Evolutionary conservation across 2,113 vertebrate species (phyloP), one percentile per base, ranked within the genome.

Genomic region (Gallinago undulata): DNA sequence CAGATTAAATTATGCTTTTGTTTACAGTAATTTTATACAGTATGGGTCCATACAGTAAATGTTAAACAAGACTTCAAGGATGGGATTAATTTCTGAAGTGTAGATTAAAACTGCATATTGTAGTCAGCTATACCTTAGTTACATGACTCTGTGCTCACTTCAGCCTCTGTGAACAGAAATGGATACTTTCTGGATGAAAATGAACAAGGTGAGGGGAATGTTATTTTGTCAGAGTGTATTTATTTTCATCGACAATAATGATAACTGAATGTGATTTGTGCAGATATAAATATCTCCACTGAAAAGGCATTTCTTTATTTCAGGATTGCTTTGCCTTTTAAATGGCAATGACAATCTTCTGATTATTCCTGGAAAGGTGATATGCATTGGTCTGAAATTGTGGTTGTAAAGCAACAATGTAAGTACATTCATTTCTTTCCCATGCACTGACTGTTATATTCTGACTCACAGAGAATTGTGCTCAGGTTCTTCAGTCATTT

Each of bases 101-200:
- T 13, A 70, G 24, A 39, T 70, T 75, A 88, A 77, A 92, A 25
- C 35, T 64, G 8, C 23, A 6, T n/a, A 37, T n/a, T 60, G 13
- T 37, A 22, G 22, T 45, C 25, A 87, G 28, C 13, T 53, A 11
- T 25, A 60, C 33, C 60, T 90, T 35, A 47, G 27, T 74, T 88
- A 35, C 0, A 0, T 35, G 33, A 33, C 25, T 64, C 22, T 3
- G 0, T 63, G 43, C 7, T 53, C 14, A 57, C 30, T 80, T 84
- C 37, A 62, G 21, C n/a, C 18, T 57, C 43, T 45, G 15, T 25
- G 45, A 69, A 66, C 19, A 82, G 50, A 64, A 84, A 63, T n/a
- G 5, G 13, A 41, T 37, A 35, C 4, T 56, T 77, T 47, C 55
- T 62, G 19, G 7, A 13, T 60, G 12, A 41, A 86, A 73, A 93